Conservation (phyloP, 2,888 invertebrate species). For the Corythucha ciliata region DNA sequence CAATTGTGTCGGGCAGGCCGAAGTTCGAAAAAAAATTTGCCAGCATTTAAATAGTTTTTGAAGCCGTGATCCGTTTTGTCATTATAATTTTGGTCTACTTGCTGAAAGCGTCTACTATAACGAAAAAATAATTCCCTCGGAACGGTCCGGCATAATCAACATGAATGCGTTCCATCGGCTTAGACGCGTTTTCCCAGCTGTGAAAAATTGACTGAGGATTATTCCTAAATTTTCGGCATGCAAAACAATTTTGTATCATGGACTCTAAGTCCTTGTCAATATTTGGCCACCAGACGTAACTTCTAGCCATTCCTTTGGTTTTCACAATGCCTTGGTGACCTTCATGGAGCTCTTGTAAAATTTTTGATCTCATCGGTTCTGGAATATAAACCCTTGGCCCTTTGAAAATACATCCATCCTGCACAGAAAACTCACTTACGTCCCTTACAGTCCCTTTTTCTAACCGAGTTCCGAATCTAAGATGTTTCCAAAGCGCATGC, state of each 20-base stretch:
- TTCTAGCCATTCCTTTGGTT: constrained; percentile 20
- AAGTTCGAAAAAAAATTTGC: no score
- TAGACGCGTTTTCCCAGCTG: neutral
- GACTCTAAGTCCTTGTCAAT: constrained; percentile 17
- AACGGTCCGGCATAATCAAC: constrained; percentile 3
- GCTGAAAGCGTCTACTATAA: constrained; percentile 4
- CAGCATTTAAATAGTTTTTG: no score
- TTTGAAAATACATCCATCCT: constrained; percentile 25
- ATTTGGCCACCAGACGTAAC: constrained; percentile 18
- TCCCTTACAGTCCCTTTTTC: neutral
- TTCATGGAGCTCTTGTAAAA: constrained; percentile 9
- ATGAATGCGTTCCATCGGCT: neutral
- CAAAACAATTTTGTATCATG: constrained; percentile 2
- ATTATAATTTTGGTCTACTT: constrained; percentile 5
- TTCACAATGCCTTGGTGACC: constrained; percentile 11
- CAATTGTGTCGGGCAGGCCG: no score
- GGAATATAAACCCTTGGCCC: constrained; percentile 17
- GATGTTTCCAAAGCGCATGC: neutral
- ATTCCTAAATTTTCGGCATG: neutral
- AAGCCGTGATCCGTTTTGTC: no score
- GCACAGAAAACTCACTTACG: constrained; percentile 26
- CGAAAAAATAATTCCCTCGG: neutral
- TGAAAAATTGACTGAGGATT: neutral
- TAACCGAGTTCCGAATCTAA: neutral
- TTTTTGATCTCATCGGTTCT: constrained; percentile 6